Evolutionary conservation across 2,888 invertebrate species (phyloP), one percentile per base, ranked within the genome.

Genomic region (Hyposoter dolosus): DNA sequence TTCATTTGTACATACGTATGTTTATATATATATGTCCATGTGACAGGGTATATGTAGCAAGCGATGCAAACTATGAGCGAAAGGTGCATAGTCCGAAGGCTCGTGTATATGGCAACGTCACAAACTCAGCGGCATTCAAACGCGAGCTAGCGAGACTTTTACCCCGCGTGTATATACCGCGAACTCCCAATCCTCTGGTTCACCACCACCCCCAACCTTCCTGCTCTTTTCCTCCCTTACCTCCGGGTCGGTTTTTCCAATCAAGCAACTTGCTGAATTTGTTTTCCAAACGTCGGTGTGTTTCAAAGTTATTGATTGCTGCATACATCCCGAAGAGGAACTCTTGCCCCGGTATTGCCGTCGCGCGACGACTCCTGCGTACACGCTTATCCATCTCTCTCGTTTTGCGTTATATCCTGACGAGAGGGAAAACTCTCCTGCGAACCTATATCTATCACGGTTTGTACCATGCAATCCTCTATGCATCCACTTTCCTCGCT

Each of bases 261-360:
- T 91, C 90, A 91, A 91, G 90, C 90, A 89, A 90, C 91, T 91
- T 90, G 91, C 91, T 90, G 90, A 91, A 90, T 91, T 90, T 90
- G 90, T 88, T 89, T 88, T 83, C 89, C 88, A 89, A 90, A 89
- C 89, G 90, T 89, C 89, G 89, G 87, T 89, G 87, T 90, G 89
- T 89, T 90, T 90, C 88, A 88, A 88, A 89, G 89, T 89, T 90
- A 93, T 93, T 93, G 93, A 93, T 93, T 93, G 92, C 88, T 79
- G 78, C 82, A 86, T 86, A 77, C 86, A 88, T 72, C 71, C 77
- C 83, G 83, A 75, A 75, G 69, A 83, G 74, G 65, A 71, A 56
- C 82, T 77, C 72, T 60, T 43, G 56, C 50, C n/a, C 65, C 75
- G 28, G 63, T 45, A 72, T 71, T 53, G 71, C 65, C 79, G 72